Conservation (phyloP, 2,113 vertebrate species). For the Leucopsar rothschildi region DNA sequence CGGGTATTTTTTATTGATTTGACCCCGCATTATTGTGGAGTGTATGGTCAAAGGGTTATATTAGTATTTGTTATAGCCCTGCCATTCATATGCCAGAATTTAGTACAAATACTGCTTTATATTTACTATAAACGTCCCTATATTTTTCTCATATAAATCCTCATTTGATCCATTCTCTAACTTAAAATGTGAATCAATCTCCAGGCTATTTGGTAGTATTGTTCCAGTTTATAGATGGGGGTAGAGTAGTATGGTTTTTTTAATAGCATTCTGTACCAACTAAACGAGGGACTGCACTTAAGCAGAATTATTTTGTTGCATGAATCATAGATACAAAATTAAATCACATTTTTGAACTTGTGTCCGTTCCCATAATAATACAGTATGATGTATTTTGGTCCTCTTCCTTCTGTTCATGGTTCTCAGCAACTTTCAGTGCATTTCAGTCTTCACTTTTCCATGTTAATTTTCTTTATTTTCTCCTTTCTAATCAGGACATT, state of each 20-base stretch:
- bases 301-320: neutral
- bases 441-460: neutral
- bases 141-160: neutral
- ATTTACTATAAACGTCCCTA: neutral
- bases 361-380: neutral
- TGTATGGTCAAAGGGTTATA: neutral
- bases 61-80: neutral
- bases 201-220: neutral
- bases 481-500: neutral
- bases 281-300: neutral
- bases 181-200: neutral
- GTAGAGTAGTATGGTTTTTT: neutral
- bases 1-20: neutral
- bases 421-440: neutral
- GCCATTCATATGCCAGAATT: neutral
- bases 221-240: neutral
- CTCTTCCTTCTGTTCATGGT: neutral
- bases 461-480: neutral
- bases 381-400: neutral
- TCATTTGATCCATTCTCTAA: neutral
- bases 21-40: neutral
- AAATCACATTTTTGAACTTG: neutral
- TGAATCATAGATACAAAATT: slow-evolving; percentile 28
- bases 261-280: neutral
- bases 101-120: neutral